phyloP scores from a whole-genome alignment of 2,888 invertebrate species.

The Rhingia campestris region DNA sequence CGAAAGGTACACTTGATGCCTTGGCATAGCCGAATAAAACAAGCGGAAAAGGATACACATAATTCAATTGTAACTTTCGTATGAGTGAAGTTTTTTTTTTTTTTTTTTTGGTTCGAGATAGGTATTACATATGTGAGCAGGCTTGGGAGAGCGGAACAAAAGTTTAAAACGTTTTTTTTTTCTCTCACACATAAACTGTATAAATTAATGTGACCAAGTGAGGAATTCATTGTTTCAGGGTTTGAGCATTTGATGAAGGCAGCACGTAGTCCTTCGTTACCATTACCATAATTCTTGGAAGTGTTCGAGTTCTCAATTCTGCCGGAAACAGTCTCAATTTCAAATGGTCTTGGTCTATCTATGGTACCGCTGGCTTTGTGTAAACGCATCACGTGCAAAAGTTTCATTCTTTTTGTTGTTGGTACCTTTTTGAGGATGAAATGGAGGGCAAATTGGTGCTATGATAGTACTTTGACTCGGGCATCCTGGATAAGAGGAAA shows the following conservation, averaged over 20 bases:
- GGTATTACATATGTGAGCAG: neutral
- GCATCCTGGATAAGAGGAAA: neutral
- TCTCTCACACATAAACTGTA: slow-evolving; percentile 5
- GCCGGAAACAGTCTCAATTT: slow-evolving; percentile 13
- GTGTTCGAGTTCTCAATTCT: neutral
- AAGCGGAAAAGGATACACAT: slow-evolving; percentile 27
- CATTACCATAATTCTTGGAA: slow-evolving; percentile 33
- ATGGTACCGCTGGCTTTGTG: slow-evolving; percentile 6
- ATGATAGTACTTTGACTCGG: slow-evolving; percentile 14
- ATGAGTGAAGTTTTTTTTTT: slow-evolving; percentile 5
- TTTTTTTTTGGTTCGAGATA: neutral
- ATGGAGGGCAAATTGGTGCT: slow-evolving; percentile 16
- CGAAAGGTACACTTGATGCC: slow-evolving; percentile 15
- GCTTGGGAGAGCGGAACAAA: slow-evolving; percentile 14
- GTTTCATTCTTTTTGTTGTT: slow-evolving; percentile 12
- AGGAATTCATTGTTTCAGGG: slow-evolving; percentile 28
- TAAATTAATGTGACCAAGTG: slow-evolving; percentile 32
- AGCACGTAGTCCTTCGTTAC: slow-evolving; percentile 35
- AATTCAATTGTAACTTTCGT: slow-evolving; percentile 46
- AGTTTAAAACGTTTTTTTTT: slow-evolving; percentile 31
- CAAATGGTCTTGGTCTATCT: slow-evolving; percentile 1
- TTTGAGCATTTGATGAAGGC: slow-evolving; percentile 16
- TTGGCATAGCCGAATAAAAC: slow-evolving; percentile 25
- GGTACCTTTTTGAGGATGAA: slow-evolving; percentile 11
- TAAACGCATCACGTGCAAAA: slow-evolving; percentile 41